phyloP scores from a whole-genome alignment of 2,888 invertebrate species.

The Odontocerum albicorne region DNA sequence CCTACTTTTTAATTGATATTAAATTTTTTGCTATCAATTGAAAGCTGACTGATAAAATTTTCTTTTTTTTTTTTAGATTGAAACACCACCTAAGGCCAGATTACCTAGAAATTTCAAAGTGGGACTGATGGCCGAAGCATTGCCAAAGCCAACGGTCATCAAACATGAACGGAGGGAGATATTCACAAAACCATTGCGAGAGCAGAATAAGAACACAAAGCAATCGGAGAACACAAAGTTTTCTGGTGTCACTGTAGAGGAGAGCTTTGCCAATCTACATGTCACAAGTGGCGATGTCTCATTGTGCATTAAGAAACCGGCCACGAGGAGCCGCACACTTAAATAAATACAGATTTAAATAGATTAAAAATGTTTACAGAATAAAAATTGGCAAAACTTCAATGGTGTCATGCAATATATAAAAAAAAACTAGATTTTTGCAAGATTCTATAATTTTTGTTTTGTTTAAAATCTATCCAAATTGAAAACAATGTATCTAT shows the following conservation, averaged over 20 bases:
- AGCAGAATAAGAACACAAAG: neutral
- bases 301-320: constrained; percentile 44
- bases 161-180: constrained; percentile 26
- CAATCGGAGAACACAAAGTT: neutral
- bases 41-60: too few species aligned
- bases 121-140: constrained; percentile 25
- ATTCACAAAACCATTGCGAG: neutral
- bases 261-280: constrained; percentile 46
- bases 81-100: constrained; percentile 15
- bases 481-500: too few species aligned
- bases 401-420: too few species aligned
- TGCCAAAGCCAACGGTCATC: constrained; percentile 23
- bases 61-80: constrained; percentile 23
- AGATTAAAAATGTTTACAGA: too few species aligned
- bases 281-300: constrained; percentile 48
- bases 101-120: constrained; percentile 30
- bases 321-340: constrained; percentile 21
- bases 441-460: too few species aligned
- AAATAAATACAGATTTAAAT: constrained; percentile 19
- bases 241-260: constrained; percentile 34
- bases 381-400: neutral
- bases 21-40: neutral
- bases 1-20: neutral
- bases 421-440: too few species aligned
- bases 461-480: too few species aligned